Percentiles rank a stretch among this genome's conserved stretches.
phyloP scores from a whole-genome alignment of 2,888 invertebrate genomes.

The Plusia festucae region DNA sequence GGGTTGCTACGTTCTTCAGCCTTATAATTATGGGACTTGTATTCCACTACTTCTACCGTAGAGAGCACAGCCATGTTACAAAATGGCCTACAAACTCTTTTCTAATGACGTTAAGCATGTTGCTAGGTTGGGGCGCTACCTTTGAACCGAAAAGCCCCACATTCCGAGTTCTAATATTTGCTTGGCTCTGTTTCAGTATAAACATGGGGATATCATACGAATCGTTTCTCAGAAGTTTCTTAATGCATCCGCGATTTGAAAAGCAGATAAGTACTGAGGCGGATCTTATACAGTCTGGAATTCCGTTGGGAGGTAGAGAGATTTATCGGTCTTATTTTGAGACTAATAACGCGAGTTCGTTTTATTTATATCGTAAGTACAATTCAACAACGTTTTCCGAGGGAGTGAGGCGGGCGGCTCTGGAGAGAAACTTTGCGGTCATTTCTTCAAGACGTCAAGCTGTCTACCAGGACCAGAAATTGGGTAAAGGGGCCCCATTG shows the following conservation, averaged over 20 bases:
- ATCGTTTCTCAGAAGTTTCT: conserved; percentile 85
- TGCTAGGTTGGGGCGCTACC: conserved; percentile 82
- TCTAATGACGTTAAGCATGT: conserved; percentile 84
- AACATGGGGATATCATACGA: conserved; percentile 87
- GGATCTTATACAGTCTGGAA: conserved; percentile 82
- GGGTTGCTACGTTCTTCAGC: conserved; percentile 79
- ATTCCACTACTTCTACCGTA: conserved; percentile 80
- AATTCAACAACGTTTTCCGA: conserved; percentile 80
- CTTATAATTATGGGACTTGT: conserved; percentile 77
- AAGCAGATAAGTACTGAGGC: conserved; percentile 84
- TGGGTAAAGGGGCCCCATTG: conserved; percentile 81
- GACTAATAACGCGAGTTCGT: conserved; percentile 83
- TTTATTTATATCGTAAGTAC: conserved; percentile 87
- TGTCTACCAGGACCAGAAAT: conserved; percentile 81
- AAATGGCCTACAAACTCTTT: conserved; percentile 86
- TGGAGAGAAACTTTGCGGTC: conserved; percentile 81
- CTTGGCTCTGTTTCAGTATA: conserved; percentile 85
- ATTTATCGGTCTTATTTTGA: conserved; percentile 86
- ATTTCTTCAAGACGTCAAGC: conserved; percentile 84
- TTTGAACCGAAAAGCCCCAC: conserved; percentile 80
- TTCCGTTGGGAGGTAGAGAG: conserved; percentile 84
- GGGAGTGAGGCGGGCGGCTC: conserved; percentile 79
- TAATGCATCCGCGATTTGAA: conserved; percentile 87
- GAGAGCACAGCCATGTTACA: conserved; percentile 73
- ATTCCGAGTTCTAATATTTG: conserved; percentile 82